Conservation (phyloP, 2,797 vertebrate genomes). For the Distichodus sexfasciatus region DNA sequence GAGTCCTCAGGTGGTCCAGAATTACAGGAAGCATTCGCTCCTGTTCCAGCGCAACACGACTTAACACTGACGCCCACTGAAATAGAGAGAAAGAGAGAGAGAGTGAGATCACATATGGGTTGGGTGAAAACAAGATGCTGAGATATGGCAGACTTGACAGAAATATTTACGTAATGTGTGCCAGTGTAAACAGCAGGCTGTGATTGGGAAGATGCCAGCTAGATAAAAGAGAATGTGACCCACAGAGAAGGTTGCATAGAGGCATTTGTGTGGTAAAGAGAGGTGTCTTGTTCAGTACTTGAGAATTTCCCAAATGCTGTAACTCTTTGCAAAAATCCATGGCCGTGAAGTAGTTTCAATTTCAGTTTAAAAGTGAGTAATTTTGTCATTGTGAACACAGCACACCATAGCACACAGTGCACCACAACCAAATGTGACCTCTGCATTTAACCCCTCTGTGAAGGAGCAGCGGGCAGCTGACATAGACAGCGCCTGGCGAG, state of each 20-base stretch:
- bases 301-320: no score
- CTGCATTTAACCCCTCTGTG: no score
- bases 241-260: neutral
- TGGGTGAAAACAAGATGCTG: neutral
- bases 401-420: no score
- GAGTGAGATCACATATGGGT: neutral
- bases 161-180: neutral
- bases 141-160: neutral
- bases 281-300: neutral
- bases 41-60: constrained; percentile 85
- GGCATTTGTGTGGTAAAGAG: neutral
- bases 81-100: neutral
- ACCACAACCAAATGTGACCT: no score
- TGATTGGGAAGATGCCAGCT: neutral
- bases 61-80: constrained; percentile 89
- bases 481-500: no score
- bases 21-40: constrained; percentile 88
- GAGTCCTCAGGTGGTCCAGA: constrained; percentile 82
- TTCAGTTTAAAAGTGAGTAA: no score
- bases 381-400: no score
- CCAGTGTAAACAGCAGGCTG: neutral
- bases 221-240: neutral
- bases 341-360: no score
- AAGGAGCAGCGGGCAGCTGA: no score
- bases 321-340: no score